Evolutionary conservation across 2,888 invertebrate species (phyloP).

Genomic region (Orgyia antiqua): DNA sequence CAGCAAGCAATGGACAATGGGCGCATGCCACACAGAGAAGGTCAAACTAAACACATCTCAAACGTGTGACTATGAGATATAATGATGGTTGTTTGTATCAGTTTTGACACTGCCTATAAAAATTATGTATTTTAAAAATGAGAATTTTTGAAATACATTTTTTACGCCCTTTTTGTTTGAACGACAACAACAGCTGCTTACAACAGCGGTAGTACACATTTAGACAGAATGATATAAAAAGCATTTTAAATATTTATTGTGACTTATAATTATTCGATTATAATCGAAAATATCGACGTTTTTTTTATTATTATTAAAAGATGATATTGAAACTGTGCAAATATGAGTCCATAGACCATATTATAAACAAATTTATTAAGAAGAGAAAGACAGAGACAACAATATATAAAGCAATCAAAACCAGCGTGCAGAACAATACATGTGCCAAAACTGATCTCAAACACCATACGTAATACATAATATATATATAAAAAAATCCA

Average conservation of each 20-base stretch:
- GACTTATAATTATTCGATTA: not conserved
- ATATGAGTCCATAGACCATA: too few species aligned
- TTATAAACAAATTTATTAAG: too few species aligned
- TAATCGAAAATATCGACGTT: too few species aligned
- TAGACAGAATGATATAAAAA: too few species aligned
- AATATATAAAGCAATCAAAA: conserved; percentile 12
- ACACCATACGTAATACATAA: conserved; percentile 6
- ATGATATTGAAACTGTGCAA: too few species aligned
- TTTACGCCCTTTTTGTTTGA: too few species aligned
- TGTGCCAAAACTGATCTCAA: conserved; percentile 7
- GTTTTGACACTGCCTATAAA: conserved; percentile 6
- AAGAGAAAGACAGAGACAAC: conserved; percentile 6
- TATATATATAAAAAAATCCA: too few species aligned
- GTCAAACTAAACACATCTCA: conserved; percentile 17
- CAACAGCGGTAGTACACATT: too few species aligned
- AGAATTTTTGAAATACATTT: too few species aligned
- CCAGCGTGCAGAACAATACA: conserved; percentile 6
- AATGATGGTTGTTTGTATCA: conserved; percentile 16
- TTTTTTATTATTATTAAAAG: too few species aligned
- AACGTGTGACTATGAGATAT: conserved; percentile 11
- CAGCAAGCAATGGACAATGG: conserved; percentile 4
- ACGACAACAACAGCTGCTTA: too few species aligned
- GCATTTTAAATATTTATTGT: not conserved
- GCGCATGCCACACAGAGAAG: conserved; percentile 21
- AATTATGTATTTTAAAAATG: too few species aligned